Evolutionary conservation across 2,113 vertebrate genomes (phyloP), one percentile per base, ranked within the genome.

Genomic region (Pseudopipra pipra): DNA sequence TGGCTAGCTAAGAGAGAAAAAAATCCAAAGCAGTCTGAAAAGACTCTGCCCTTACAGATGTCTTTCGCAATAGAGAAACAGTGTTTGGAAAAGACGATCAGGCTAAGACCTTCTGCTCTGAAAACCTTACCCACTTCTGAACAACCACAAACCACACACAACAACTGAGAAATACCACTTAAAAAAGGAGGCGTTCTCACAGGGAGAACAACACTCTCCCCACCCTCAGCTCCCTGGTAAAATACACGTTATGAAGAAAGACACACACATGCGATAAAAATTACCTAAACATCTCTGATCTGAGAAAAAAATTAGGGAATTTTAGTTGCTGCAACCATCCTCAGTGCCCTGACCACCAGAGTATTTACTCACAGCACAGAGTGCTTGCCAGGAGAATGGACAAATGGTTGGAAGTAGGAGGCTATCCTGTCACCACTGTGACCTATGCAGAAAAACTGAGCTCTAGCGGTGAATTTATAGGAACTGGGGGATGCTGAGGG

Each of bases 121-220:
- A 85, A 86, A 94, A 89, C 44, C n/a, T 3, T 90, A 87, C 44
- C 86, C 58, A 37, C 82, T 82, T 95, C 85, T 91, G 77, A 93
- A 58, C 27, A 79, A 54, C 87, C 77, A 91, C 93, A 95, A 95
- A 90, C 87, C 73, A 89, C 87, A 59, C n/a, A 37, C 43, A 87
- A 70, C 54, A 49, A 61, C 68, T 63, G 41, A 77, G 71, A 83
- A 81, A 49, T 44, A 66, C 33, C 28, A 37, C 54, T 82, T 79
- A 15, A 80, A 49, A 89, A 85, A 16, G 27, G 30, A 87, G 41
- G 28, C 28, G 44, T 75, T 85, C 70, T 92, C 58, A 56, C 20
- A 61, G 17, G 31, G 20, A 52, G 74, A 92, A 65, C 27, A 87
- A 6, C 9, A 5, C 12, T 37, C 14, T 66, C 35, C 14, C 41